Base-by-base conservation (phyloP, 2,888 invertebrate species). In the Polia nebulosa region DNA sequence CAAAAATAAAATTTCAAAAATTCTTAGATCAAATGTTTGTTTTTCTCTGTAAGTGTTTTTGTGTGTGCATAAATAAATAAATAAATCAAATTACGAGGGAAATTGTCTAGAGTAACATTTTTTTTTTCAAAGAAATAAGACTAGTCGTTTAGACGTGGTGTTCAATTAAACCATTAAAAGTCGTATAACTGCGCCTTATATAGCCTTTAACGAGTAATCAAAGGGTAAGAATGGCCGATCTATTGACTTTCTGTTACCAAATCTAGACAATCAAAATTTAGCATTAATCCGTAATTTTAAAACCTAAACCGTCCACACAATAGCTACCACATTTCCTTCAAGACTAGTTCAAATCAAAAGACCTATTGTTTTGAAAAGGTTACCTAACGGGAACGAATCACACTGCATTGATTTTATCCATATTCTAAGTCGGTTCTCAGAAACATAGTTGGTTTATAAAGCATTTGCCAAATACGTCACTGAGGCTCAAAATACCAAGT, bases 381-480 rank as follows among this genome's bases (percentile, higher is more conserved):
- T 65, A 52, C 49, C 22, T 80, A 83, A 83, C 81, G 81, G 83
- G 64, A 80, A 69, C 52, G 8, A 39, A 67, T 69, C 34, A 44
- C 41, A 62, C 62, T 67, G 66, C 55, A 75, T 55, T 36, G 25
- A 45, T 49, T 47, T 45, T 62, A 58, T 68, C 41, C 44, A 63
- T 72, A 69, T 67, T 71, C 51, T 29, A 39, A 61, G 15, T 25
- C 51, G 1, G 56, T 76, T 79, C 78, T 55, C 13, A 20, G 81
- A 80, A 76, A 51, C 51, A 27, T 58, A 57, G 5, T 62, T 47
- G 34, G 49, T 52, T 57, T 41, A 60, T 45, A 47, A 57, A 62
- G 32, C 78, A 65, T 67, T 73, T 58, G 60, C 53, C 69, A 78
- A 70, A 76, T 72, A 78, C 81, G 81, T 82, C 80, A 78, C 67